Percentiles rank a stretch among this genome's conserved stretches.
Conservation (phyloP, 2,797 vertebrate genomes). For the Gobio occitaniae region DNA sequence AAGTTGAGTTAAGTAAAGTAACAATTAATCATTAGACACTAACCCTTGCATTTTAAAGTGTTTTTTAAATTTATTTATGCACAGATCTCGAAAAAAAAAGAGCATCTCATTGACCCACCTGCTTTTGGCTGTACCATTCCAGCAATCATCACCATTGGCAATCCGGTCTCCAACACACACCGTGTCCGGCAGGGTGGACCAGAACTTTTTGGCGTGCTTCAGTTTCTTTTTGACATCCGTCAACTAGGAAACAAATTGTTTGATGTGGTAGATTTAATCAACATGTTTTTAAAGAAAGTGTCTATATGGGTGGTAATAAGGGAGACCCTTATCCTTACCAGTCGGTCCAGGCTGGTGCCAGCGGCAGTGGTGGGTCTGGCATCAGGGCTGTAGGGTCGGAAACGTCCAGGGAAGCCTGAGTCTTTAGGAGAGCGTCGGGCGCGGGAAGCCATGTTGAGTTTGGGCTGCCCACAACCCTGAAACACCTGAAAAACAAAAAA, state of each 20-base stretch:
- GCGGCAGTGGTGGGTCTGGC: constrained; percentile 93
- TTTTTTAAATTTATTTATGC: background rate
- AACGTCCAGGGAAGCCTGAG: constrained; percentile 84
- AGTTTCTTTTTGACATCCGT: constrained; percentile 95
- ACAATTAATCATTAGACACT: too few species aligned
- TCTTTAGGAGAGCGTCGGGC: constrained; percentile 86
- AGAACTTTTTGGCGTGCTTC: constrained; percentile 97
- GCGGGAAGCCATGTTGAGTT: constrained; percentile 75
- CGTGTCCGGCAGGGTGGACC: constrained; percentile 92
- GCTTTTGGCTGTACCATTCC: constrained; percentile 96
- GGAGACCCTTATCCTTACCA: constrained; percentile 77
- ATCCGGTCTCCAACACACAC: constrained; percentile 90
- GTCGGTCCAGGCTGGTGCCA: constrained; percentile 92
- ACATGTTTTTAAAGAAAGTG: background rate
- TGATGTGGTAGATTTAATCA: background rate
- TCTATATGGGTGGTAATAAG: background rate
- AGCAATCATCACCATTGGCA: constrained; percentile 89
- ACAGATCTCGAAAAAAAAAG: background rate
- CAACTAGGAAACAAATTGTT: constrained; percentile 75
- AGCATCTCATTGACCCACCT: constrained; percentile 76
- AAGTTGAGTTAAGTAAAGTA: too few species aligned
- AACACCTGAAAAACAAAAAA: constrained; percentile 83
- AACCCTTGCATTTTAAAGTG: background rate
- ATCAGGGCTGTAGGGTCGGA: constrained; percentile 90
- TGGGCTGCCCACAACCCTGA: constrained; percentile 94